phyloP scores from a whole-genome alignment of 2,888 invertebrate genomes.

The Gastrophysa polygoni region DNA sequence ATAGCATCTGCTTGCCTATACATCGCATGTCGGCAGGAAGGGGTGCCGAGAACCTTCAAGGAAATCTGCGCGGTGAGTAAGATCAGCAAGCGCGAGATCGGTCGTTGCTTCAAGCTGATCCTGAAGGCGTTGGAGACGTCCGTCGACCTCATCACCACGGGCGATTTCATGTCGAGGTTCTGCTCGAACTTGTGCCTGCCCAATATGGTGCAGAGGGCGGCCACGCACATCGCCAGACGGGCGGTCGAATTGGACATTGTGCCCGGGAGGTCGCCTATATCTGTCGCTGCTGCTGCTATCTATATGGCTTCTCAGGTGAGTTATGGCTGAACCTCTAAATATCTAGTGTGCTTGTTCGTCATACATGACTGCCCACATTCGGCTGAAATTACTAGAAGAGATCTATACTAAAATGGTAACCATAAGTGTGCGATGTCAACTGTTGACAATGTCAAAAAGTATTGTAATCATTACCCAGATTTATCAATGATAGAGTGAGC shows the following conservation, averaged over 20 bases:
- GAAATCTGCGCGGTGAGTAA: slow-evolving; percentile 99
- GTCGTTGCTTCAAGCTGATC: slow-evolving; percentile 96
- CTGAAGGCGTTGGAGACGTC: slow-evolving; percentile 95
- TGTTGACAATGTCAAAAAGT: too few species aligned
- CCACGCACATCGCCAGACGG: slow-evolving; percentile 94
- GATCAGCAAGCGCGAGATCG: slow-evolving; percentile 99
- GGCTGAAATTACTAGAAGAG: too few species aligned
- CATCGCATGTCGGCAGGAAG: slow-evolving; percentile 98
- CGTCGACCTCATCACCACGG: slow-evolving; percentile 96
- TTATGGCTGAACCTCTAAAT: too few species aligned
- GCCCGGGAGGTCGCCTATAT: slow-evolving; percentile 96
- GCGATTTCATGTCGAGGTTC: slow-evolving; percentile 99
- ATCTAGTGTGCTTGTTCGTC: too few species aligned
- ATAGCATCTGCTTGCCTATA: slow-evolving; percentile 99
- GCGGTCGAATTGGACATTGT: slow-evolving; percentile 97
- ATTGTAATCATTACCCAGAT: too few species aligned
- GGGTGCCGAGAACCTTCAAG: slow-evolving; percentile 98
- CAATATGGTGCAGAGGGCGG: slow-evolving; percentile 88
- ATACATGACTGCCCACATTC: too few species aligned
- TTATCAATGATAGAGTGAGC: too few species aligned
- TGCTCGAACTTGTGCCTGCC: slow-evolving; percentile 94
- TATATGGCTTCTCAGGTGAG: slow-evolving; percentile 94
- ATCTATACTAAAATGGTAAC: too few species aligned
- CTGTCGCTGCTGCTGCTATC: slow-evolving; percentile 98
- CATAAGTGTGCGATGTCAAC: too few species aligned